Conservation (phyloP, 2,797 vertebrate genomes). For the Meda fulgida region DNA sequence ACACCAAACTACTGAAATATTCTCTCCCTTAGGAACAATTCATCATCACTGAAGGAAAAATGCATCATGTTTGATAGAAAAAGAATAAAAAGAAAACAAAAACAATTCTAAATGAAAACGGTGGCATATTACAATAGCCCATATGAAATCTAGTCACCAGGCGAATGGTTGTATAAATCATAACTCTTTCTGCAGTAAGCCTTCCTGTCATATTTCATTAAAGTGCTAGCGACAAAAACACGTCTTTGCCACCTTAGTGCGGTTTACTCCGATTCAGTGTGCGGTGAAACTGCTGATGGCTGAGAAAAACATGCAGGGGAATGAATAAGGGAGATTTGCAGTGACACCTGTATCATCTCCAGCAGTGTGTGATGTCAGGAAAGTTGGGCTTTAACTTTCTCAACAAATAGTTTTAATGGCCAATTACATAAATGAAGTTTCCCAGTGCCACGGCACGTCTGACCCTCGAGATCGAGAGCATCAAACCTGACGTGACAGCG, state of each 20-base stretch:
- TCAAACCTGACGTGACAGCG: neutral
- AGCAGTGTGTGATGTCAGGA: neutral
- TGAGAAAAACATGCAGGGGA: neutral
- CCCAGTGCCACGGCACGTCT: neutral
- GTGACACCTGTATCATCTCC: neutral
- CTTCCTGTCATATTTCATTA: constrained; percentile 34
- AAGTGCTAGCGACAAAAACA: neutral
- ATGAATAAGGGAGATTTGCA: neutral
- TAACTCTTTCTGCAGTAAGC: constrained; percentile 16
- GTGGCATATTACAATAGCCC: constrained; percentile 10
- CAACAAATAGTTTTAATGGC: constrained; percentile 19
- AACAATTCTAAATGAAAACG: constrained; percentile 2
- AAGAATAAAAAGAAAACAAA: constrained; percentile 38
- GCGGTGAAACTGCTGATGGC: neutral
- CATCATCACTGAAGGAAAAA: constrained; percentile 32
- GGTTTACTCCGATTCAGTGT: neutral
- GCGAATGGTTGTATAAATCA: constrained; percentile 15
- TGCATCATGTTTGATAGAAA: constrained; percentile 31
- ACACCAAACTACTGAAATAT: neutral
- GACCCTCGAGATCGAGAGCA: neutral
- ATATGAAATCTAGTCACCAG: constrained; percentile 13
- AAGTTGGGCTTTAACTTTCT: constrained; percentile 15
- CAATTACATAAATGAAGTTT: constrained; percentile 31
- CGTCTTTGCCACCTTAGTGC: neutral
- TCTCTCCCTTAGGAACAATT: constrained; percentile 25